phyloP scores from a whole-genome alignment of 2,113 vertebrate genomes.

The Sitta europaea region DNA sequence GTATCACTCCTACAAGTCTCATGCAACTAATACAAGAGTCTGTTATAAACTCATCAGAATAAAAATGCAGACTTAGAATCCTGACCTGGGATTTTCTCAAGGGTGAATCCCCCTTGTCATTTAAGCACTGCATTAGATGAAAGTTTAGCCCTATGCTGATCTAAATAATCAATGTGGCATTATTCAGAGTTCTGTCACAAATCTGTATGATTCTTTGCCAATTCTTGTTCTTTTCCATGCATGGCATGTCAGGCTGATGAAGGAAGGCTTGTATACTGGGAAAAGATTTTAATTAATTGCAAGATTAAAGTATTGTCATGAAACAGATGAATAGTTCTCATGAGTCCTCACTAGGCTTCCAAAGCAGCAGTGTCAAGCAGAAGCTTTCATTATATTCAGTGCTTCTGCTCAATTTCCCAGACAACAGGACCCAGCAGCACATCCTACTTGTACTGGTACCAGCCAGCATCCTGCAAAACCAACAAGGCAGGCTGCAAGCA shows the following conservation, averaged over 20 bases:
- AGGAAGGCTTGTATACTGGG: slow-evolving; percentile 43
- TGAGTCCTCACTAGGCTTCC: slow-evolving; percentile 45
- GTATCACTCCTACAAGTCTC: not conserved
- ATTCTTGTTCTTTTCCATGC: slow-evolving; percentile 19
- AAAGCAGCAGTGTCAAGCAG: slow-evolving; percentile 41
- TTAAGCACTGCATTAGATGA: slow-evolving; percentile 9
- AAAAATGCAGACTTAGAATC: not conserved
- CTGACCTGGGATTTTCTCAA: not conserved
- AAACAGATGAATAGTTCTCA: slow-evolving; percentile 65
- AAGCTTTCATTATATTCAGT: not conserved
- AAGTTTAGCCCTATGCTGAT: not conserved
- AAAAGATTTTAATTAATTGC: slow-evolving; percentile 70
- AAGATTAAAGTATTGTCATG: slow-evolving; percentile 69
- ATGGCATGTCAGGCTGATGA: slow-evolving; percentile 36
- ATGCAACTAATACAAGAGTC: not conserved
- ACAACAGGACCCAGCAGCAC: not conserved
- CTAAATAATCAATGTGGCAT: slow-evolving; percentile 6
- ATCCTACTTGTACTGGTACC: not conserved
- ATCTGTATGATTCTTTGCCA: slow-evolving; percentile 23
- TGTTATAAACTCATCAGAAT: not conserved
- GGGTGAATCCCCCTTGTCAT: not conserved
- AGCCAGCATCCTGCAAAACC: not conserved
- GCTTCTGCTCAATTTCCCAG: slow-evolving; percentile 25
- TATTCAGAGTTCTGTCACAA: slow-evolving; percentile 30
- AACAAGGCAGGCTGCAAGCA: not conserved